Percentiles rank a stretch among this genome's conserved stretches.
phyloP scores from a whole-genome alignment of 2,888 invertebrate genomes.

The Pherbina coryleti region DNA sequence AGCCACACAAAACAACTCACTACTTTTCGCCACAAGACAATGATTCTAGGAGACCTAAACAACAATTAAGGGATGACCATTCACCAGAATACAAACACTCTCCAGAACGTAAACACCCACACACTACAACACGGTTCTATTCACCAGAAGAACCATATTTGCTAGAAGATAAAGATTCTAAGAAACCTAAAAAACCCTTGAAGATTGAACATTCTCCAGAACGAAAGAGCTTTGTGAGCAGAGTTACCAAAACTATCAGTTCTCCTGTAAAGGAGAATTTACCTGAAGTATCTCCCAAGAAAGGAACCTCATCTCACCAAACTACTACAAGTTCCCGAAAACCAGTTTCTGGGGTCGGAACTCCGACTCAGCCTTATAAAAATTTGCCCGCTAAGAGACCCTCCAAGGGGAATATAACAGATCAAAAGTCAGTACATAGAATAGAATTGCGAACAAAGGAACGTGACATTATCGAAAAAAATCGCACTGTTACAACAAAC shows the following conservation, averaged over 20 bases:
- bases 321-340: neutral
- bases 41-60: neutral
- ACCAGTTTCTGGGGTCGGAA: neutral
- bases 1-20: neutral
- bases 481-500: neutral
- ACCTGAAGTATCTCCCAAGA: neutral
- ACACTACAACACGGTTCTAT: neutral
- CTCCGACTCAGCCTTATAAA: neutral
- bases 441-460: neutral
- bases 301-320: neutral
- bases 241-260: neutral
- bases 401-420: neutral
- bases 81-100: neutral
- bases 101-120: neutral
- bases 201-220: neutral
- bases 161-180: neutral
- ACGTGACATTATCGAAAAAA: conserved; percentile 2
- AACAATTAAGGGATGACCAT: neutral
- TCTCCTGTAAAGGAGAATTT: neutral
- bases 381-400: neutral
- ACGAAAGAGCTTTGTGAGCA: neutral
- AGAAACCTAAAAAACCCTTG: neutral
- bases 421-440: neutral
- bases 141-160: neutral
- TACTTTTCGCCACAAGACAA: neutral